Evolutionary conservation across 1,140 invertebrate species (phyloP), one percentile per base, ranked within the genome.

Genomic region (Papilio dardanus): DNA sequence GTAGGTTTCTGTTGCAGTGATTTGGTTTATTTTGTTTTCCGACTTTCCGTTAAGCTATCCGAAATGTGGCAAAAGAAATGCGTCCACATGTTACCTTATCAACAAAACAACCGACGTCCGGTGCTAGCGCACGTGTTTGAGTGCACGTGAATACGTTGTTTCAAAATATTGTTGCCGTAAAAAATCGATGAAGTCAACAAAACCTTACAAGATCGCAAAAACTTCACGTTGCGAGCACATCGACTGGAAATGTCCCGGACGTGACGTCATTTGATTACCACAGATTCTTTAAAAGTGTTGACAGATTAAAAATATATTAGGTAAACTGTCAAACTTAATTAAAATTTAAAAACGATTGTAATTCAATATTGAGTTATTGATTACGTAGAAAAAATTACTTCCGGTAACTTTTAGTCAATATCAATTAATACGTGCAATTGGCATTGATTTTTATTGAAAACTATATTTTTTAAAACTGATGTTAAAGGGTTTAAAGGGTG

Each of bases 141-240:
- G 21, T 28, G 14, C 54, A 62, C 54, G 54, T 62, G 54, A 62
- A 62, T 10, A 62, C 24, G 21, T 24, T 62, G 54, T 62, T 62
- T 62, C 54, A 62, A 62, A 62, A 62, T 62, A 62, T 30, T 28
- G 54, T 62, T 62, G 54, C 54, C 54, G 24, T 62, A 62, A 62
- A 62, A 62, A 62, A 14, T 62, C 54, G 54, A 62, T 30, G 12
- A 28, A 62, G 54, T 62, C 54, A 62, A 62, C 54, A 62, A 62
- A 62, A 62, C 54, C 54, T 62, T 62, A 62, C 54, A 62, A 62
- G 54, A 62, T 62, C 54, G 54, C 54, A 62, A 62, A 62, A 62
- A 62, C 24, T 30, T 24, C 54, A 58, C 10, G 54, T 58, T 62
- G 24, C 54, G 54, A 62, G 30, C 24, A 28, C 12, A 62, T 58